These are phyloP conservation scores for Caenorhabditis parvicauda DNA, from an alignment of 2,888 invertebrate species.

Conservation along the genomic window DNA sequence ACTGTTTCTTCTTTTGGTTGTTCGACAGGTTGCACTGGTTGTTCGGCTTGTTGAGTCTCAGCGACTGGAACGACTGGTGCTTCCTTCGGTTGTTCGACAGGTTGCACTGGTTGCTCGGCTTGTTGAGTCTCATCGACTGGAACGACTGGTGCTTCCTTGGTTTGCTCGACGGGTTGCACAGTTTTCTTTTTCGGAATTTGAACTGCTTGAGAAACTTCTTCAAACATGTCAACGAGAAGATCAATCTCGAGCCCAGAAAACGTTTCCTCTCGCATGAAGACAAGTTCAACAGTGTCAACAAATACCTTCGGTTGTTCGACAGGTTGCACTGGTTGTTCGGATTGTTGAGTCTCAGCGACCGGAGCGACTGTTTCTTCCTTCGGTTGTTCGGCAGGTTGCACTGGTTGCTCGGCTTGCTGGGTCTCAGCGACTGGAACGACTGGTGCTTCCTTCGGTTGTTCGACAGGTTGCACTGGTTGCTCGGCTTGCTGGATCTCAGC, in stretches of 20 bases:
- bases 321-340: slow-evolving; percentile 6
- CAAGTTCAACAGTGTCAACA: too few relatives aligned
- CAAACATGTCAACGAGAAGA: too few relatives aligned
- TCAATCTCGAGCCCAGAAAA: too few relatives aligned
- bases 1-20: slow-evolving; percentile 5
- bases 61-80: not conserved
- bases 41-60: not conserved
- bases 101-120: not conserved
- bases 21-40: not conserved
- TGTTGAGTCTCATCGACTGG: slow-evolving; percentile 1
- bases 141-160: too few relatives aligned
- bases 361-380: not conserved
- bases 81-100: not conserved
- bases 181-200: too few relatives aligned
- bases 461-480: slow-evolving; percentile 2
- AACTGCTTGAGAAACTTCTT: too few relatives aligned
- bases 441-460: slow-evolving; percentile 1
- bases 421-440: slow-evolving; percentile 2
- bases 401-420: not conserved
- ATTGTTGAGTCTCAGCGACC: slow-evolving; percentile 4
- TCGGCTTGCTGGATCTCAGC: not conserved
- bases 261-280: too few relatives aligned
- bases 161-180: too few relatives aligned
- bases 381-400: slow-evolving; percentile 1
- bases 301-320: not conserved